Evolutionary conservation across 2,113 vertebrate species (phyloP).

Genomic region (Strix aluco): DNA sequence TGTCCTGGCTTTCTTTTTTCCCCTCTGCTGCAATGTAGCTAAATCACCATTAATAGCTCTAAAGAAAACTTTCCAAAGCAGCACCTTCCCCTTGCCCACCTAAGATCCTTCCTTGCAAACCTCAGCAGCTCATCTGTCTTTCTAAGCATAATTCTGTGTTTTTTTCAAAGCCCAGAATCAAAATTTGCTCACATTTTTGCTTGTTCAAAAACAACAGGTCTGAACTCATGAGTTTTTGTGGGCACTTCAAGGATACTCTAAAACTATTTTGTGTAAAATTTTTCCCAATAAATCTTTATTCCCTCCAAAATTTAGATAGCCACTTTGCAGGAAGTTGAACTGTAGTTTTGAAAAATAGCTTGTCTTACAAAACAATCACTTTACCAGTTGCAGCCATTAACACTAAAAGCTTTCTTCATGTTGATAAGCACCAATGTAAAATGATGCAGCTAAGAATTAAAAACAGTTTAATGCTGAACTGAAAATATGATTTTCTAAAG

Average conservation of each 20-base stretch:
- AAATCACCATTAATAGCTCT: neutral
- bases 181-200: neutral
- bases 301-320: neutral
- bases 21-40: neutral
- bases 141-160: neutral
- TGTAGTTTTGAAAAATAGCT: neutral
- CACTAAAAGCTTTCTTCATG: neutral
- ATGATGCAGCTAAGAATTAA: neutral
- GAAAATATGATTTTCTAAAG: neutral
- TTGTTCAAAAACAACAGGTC: neutral
- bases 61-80: neutral
- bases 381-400: neutral
- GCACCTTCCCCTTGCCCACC: neutral
- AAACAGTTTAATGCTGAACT: neutral
- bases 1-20: neutral
- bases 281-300: neutral
- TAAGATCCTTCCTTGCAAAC: neutral
- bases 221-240: neutral
- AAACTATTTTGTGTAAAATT: neutral
- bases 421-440: neutral
- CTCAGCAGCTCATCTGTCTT: neutral
- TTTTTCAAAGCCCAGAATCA: neutral
- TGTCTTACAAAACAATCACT: neutral
- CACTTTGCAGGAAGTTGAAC: neutral
- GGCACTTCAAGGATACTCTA: rapidly evolving